phyloP scores from a whole-genome alignment of 2,113 vertebrate species.

The Tricholaema leucomelas region DNA sequence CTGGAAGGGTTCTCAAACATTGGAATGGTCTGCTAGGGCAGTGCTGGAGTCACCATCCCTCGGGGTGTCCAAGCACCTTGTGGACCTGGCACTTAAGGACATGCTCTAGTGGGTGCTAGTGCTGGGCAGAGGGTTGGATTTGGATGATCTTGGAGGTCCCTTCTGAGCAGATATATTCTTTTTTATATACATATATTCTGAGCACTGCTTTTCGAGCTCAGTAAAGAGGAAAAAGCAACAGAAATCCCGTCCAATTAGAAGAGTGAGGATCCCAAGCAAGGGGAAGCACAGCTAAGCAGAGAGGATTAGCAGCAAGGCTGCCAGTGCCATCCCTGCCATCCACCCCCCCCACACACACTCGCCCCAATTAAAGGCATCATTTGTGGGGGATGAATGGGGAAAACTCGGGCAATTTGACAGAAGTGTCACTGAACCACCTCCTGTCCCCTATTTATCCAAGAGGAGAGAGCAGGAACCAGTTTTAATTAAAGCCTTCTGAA shows the following conservation, averaged over 20 bases:
- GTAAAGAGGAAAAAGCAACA: neutral
- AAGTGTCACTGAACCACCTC: slow-evolving; percentile 44
- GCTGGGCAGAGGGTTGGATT: too few species aligned
- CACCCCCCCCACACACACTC: neutral
- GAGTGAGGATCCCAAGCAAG: neutral
- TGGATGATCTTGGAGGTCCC: too few species aligned
- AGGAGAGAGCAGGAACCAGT: slow-evolving; percentile 31
- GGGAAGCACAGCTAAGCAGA: neutral
- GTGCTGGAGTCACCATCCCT: too few species aligned
- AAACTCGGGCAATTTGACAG: slow-evolving; percentile 42
- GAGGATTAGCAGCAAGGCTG: slow-evolving; percentile 1
- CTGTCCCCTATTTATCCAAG: slow-evolving; percentile 30
- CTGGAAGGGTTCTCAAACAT: too few species aligned
- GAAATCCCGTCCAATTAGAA: neutral
- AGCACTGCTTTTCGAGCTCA: neutral
- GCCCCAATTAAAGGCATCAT: slow-evolving; percentile 19
- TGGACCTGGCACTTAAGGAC: too few species aligned
- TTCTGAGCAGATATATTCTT: too few species aligned
- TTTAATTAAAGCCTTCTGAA: slow-evolving; percentile 64
- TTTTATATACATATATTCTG: too few species aligned
- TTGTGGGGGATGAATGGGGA: slow-evolving; percentile 42
- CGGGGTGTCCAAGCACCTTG: too few species aligned
- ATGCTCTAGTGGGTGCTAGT: too few species aligned
- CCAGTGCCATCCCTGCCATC: neutral
- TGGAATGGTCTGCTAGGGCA: too few species aligned